Evolutionary conservation across 2,113 vertebrate genomes (phyloP), one percentile per base, ranked within the genome.

Genomic region (Onychostruthus taczanowskii): DNA sequence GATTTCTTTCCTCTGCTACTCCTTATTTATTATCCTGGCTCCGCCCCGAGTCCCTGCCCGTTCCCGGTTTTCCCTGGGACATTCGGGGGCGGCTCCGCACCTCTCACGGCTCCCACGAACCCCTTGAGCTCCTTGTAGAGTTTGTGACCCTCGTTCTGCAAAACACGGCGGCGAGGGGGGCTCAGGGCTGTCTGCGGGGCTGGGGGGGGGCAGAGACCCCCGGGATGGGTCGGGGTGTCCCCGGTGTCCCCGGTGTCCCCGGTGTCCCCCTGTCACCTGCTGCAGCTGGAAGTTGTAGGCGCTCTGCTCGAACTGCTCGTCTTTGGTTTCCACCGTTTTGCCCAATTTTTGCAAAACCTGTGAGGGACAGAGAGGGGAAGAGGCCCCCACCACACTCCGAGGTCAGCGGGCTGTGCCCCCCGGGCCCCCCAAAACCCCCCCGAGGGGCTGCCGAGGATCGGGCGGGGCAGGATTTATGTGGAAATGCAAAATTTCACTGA

Each of bases 261-360:
- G 6, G 2, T 10, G 41, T 33, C 41, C 99, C 99, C 98, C 18
- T 2, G 41, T 85, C 72, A 99, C 99, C 99, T 99, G 99, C 81
- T 99, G 99, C 92, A 98, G 98, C 62, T 95, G 97, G 93, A 99
- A 98, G 92, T 98, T 97, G 80, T 94, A 98, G 24, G 98, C 95
- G 66, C 70, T 98, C 26, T 96, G 88, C 91, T 99, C 99, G 87
- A 99, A 99, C 62, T 98, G 94, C 43, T 99, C 98, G 15, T 99
- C 99, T 97, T 98, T 99, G 52, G 98, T 99, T 97, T 99, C 99
- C 66, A 98, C 97, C 0, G 98, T 98, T 97, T 99, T 99, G 30
- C 99, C 99, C 96, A 99, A 83, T 95, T 97, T 99, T 87, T 99
- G 99, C 78, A 99, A 94, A 22, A 99, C 99, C 99, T 99, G 96